Evolutionary conservation across 2,888 invertebrate genomes (phyloP), one percentile per base, ranked within the genome.

Genomic region (Rhamnusium bicolor): DNA sequence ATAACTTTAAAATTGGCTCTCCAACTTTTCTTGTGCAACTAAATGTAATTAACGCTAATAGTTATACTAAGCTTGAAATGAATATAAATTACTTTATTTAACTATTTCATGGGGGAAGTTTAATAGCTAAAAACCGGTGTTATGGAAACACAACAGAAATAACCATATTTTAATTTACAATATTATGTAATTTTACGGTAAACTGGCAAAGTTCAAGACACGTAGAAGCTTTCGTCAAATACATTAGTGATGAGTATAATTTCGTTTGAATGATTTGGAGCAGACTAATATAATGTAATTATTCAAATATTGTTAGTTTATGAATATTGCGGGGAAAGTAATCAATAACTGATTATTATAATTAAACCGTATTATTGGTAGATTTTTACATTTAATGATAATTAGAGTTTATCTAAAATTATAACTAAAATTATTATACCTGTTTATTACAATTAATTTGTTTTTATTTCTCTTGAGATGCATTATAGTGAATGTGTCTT

Each of bases 21-120:
- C 21, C 24, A 78, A 78, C 70, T 78, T 78, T 78, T 72, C 73
- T 72, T 65, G 69, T 74, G 71, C 54, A 72, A 72, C 71, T 77
- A 65, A 72, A 60, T 32, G 73, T 76, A 76, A 78, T 78, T 76
- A 78, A 71, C 65, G 71, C 29, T 61, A 70, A 73, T 72, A 72
- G 70, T 73, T 63, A 58, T 27, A 62, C 56, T 71, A 47, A 18
- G 14, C 49, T 12, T 54, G 60, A 49, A 62, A 61, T 54, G 47
- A 58, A 60, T 71, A 40, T 53, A 65, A 65, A 65, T 65, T 53
- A 32, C 65, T 65, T 65, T 54, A 53, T 65, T 65, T 65, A 65
- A 51, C 65, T 65, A 53, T 53, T 63, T 49, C 51, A 63, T 63
- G 63, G 14, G 51, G 49, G 51, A 63, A 63, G 63, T 61, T 63